Evolutionary conservation across 2,797 vertebrate genomes (phyloP).

Genomic region (Acanthurus lineatus): DNA sequence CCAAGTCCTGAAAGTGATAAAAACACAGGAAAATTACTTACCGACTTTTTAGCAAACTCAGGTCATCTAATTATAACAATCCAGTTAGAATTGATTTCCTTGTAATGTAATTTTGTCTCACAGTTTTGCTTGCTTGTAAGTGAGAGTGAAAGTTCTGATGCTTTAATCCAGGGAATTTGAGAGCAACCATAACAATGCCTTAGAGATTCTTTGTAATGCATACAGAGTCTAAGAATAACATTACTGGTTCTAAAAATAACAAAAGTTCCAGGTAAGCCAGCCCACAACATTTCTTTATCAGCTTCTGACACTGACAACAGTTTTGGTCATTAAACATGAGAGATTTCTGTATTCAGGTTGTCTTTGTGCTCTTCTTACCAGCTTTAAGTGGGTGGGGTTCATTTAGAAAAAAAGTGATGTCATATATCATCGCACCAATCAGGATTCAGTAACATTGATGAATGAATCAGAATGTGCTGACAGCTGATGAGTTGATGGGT

Average conservation of each 20-base stretch:
- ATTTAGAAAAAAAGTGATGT: not conserved
- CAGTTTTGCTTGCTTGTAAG: slow-evolving; percentile 40
- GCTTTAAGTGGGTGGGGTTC: not conserved
- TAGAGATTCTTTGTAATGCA: slow-evolving; percentile 33
- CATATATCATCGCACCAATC: not conserved
- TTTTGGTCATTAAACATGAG: not conserved
- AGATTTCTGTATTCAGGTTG: not conserved
- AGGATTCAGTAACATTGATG: not conserved
- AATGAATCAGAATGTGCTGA: not conserved
- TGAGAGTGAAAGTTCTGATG: slow-evolving; percentile 15
- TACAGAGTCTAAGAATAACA: slow-evolving; percentile 13
- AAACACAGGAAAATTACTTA: slow-evolving; percentile 48
- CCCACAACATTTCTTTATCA: too few relatives aligned
- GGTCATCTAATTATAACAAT: slow-evolving; percentile 57
- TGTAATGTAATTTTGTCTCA: slow-evolving; percentile 48
- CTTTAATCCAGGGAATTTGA: slow-evolving; percentile 49
- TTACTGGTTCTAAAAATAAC: slow-evolving; percentile 15
- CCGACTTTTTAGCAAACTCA: slow-evolving; percentile 52
- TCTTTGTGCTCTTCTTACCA: not conserved
- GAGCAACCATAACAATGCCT: slow-evolving; percentile 44
- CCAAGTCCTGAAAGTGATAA: slow-evolving; percentile 46
- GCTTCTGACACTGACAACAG: not conserved
- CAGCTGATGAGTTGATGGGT: too few relatives aligned
- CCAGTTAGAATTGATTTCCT: slow-evolving; percentile 55
- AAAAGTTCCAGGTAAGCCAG: not conserved